These are phyloP conservation scores for Sinohyriopsis cumingii DNA, from an alignment of 2,888 invertebrate genomes.

Conservation along the genomic window DNA sequence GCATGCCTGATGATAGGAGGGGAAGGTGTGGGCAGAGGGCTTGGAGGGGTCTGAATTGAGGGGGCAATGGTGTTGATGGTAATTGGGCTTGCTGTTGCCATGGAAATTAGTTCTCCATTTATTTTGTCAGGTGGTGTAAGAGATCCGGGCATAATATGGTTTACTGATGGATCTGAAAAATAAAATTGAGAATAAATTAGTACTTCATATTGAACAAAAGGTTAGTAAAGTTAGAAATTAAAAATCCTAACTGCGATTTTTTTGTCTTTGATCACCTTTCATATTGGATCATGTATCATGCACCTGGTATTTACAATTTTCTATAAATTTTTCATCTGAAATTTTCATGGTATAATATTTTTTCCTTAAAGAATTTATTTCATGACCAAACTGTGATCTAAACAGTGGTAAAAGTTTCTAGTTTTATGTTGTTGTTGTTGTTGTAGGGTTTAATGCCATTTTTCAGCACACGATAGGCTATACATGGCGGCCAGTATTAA, in stretches of 20 bases:
- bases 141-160: conserved; percentile 71
- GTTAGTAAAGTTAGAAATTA: not conserved
- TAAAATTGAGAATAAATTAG: conserved; percentile 2
- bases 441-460: no score
- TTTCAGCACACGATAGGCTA: no score
- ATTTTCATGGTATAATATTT: no score
- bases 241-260: no score
- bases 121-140: conserved; percentile 74
- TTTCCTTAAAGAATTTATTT: no score
- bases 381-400: no score
- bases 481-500: no score
- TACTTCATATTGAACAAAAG: no score
- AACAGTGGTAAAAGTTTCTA: no score
- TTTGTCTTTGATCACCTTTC: not conserved
- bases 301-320: no score
- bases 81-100: conserved; percentile 63
- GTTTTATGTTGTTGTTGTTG: no score
- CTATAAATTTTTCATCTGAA: no score
- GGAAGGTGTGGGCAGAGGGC: conserved; percentile 77
- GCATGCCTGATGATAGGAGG: conserved; percentile 43
- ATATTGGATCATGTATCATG: not conserved
- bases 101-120: conserved; percentile 69
- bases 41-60: conserved; percentile 86
- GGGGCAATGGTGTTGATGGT: conserved; percentile 72
- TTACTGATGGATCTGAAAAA: conserved; percentile 48